Evolutionary conservation across 1,140 invertebrate species (phyloP).

Genomic region (Conus ventricosus): DNA sequence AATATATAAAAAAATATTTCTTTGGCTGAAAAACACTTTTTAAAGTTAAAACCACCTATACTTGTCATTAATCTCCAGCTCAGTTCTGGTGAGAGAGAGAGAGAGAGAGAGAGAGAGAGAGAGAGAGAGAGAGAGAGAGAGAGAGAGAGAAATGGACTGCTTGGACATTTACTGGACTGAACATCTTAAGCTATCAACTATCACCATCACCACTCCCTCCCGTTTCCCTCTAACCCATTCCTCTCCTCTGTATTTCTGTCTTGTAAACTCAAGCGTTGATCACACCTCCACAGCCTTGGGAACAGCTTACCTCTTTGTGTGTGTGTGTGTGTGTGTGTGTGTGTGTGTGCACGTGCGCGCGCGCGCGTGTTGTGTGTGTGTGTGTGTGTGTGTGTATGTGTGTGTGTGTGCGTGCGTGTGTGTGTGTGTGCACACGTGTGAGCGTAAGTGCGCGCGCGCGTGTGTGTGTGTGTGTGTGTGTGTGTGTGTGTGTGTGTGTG

Average conservation of each 20-base stretch:
- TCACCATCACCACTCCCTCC: no score
- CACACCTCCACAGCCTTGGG: no score
- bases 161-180: no score
- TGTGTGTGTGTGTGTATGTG: constrained; percentile 15
- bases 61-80: no score
- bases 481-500: background rate
- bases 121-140: constrained; percentile 16
- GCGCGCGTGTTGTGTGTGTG: background rate
- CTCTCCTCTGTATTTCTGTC: no score
- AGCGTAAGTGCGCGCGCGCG: background rate
- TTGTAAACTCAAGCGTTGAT: no score
- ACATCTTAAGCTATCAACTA: no score
- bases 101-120: background rate
- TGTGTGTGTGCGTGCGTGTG: constrained; percentile 7
- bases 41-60: no score
- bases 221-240: no score
- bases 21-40: no score
- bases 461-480: background rate
- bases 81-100: background rate
- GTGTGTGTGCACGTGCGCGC: background rate
- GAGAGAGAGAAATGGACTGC: no score
- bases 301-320: no score
- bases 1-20: background rate
- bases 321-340: background rate
- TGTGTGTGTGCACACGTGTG: background rate